phyloP scores from a whole-genome alignment of 1,140 invertebrate genomes.

The Wiebesia pumilae region DNA sequence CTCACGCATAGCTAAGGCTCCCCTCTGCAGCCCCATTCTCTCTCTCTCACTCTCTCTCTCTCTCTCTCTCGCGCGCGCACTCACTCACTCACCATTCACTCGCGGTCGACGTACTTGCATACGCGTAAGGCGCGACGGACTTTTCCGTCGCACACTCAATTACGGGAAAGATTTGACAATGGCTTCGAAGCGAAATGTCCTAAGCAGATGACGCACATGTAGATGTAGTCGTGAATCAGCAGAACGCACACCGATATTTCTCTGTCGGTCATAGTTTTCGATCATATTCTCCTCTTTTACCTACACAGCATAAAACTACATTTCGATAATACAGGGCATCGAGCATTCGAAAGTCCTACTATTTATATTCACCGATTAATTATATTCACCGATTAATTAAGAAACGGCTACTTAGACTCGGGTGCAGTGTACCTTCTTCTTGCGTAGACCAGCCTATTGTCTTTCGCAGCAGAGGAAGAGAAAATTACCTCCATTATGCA shows the following conservation, averaged over 20 bases:
- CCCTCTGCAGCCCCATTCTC: no score
- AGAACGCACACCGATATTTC: neutral
- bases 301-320: neutral
- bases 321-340: neutral
- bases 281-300: neutral
- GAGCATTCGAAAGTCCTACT: neutral
- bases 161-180: no score
- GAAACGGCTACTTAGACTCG: constrained; percentile 5
- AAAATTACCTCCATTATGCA: constrained; percentile 42
- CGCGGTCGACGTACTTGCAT: no score
- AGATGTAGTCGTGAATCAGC: neutral
- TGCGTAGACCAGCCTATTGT: neutral
- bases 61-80: no score
- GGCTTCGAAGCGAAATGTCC: neutral
- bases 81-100: no score
- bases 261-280: neutral
- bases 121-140: no score
- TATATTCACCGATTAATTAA: constrained; percentile 34
- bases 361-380: no score
- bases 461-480: neutral
- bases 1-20: no score
- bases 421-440: neutral
- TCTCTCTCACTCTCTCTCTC: no score
- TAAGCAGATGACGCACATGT: neutral
- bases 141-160: no score